These are phyloP conservation scores for Sarcophaga subvicina DNA, from an alignment of 2,888 invertebrate species.

Conservation along the genomic window DNA sequence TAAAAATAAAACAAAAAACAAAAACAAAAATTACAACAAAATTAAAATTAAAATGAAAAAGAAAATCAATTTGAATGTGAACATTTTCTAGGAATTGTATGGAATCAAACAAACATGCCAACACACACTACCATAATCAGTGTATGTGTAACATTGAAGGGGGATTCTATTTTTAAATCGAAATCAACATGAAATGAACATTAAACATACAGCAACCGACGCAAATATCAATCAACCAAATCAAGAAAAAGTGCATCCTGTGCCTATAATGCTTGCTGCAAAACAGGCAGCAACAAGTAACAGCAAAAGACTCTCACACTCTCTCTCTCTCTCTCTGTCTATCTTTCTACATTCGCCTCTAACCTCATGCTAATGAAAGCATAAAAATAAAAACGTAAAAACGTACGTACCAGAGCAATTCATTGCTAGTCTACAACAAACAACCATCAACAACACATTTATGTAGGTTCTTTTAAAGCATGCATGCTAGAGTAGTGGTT, in stretches of 20 bases:
- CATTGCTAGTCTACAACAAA: too few relatives aligned
- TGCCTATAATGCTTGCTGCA: constrained; percentile 18
- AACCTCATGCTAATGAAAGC: constrained; percentile 50
- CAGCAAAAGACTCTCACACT: constrained; percentile 1
- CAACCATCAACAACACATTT: neutral
- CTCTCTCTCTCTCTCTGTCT: too few relatives aligned
- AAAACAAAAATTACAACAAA: neutral
- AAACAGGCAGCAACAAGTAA: neutral
- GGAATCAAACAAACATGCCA: constrained; percentile 12
- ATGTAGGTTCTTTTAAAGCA: too few relatives aligned
- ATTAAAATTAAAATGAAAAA: neutral
- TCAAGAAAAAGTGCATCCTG: constrained; percentile 54
- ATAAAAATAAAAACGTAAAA: constrained; percentile 19
- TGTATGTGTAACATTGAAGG: constrained; percentile 15
- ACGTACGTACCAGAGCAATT: too few relatives aligned
- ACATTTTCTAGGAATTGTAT: constrained; percentile 49
- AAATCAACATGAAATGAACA: constrained; percentile 50
- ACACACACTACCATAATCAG: neutral
- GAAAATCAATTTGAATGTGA: constrained; percentile 15
- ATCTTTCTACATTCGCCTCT: neutral
- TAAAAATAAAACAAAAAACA: neutral
- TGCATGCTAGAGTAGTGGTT: too few relatives aligned
- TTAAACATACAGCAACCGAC: constrained; percentile 59
- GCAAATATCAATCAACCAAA: constrained; percentile 65
- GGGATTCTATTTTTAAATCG: constrained; percentile 54